Conservation (phyloP, 1,140 invertebrate species). For the Magallana ariakensis region DNA sequence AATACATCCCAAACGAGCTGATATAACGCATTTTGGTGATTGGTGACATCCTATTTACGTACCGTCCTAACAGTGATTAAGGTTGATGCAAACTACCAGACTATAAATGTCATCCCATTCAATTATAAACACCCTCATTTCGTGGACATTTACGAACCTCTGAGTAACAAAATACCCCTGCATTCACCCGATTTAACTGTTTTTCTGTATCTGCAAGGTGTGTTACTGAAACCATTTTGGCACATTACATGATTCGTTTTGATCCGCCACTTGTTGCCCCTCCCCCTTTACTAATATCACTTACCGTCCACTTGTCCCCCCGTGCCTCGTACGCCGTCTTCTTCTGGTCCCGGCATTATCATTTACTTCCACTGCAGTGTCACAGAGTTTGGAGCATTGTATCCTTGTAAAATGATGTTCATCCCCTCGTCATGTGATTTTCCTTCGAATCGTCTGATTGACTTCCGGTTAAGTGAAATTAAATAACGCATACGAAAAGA, state of each 20-base stretch:
- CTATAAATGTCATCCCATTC: no score
- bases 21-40: no score
- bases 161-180: no score
- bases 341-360: slow-evolving; percentile 73
- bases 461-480: background rate
- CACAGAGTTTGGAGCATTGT: slow-evolving; percentile 1
- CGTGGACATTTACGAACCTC: no score
- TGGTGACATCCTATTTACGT: no score
- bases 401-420: background rate
- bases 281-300: background rate
- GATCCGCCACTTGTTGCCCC: background rate
- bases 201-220: no score
- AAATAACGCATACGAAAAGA: background rate
- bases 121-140: no score
- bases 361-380: slow-evolving; percentile 48
- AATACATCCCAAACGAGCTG: no score
- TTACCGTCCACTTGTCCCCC: slow-evolving; percentile 76
- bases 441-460: background rate
- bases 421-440: slow-evolving; percentile 27
- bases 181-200: no score
- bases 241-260: background rate
- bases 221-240: no score
- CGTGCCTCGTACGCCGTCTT: slow-evolving; percentile 64
- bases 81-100: no score
- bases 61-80: no score